Base-by-base conservation (phyloP, 2,888 invertebrate genomes). In the Apantesis nais region DNA sequence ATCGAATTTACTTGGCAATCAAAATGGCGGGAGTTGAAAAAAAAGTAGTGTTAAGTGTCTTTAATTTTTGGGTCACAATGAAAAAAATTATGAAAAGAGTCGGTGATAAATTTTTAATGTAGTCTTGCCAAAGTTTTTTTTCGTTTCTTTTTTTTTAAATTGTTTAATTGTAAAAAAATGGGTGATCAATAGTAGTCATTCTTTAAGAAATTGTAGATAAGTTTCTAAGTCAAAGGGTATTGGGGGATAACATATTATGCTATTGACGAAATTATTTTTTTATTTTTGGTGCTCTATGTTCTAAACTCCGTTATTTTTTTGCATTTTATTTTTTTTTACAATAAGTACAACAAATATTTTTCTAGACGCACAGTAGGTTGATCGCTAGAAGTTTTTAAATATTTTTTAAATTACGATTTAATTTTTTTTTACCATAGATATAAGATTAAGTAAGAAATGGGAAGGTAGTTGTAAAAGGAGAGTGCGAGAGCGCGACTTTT, bases 1-100 rank as follows among this genome's bases (percentile, higher is more conserved):
- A 93, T 92, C 94, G 94, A 94, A 94, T 94, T 94, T 94, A 94
- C 84, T 89, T 90, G 93, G 90, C 93, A 90, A 90, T 88, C 86
- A 83, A 83, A 80, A 78, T 52, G 48, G 77, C 75, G 80, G 71
- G 73, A 71, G 79, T 75, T 34, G 22, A 74, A 78, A 73, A 75
- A 83, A 83, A 86, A 83, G 71, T 74, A 66, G 77, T 71, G 70
- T 19, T 68, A 58, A 41, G 62, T 62, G 7, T 62, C 48, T 66
- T 74, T 75, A 72, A 86, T 66, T 74, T 80, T 81, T 79, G 80
- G n/a, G 85, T 88, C 87, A 85, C 86, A 87, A 88, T 66, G 77
- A 67, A 34, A 72, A 62, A 68, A 66, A 66, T 48, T 52, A 60
- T 62, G 48, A 41, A 52, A 41, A 25, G 37, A 79, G 82, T 83